Conservation (phyloP, 2,797 vertebrate genomes). For the Lacerta agilis region DNA sequence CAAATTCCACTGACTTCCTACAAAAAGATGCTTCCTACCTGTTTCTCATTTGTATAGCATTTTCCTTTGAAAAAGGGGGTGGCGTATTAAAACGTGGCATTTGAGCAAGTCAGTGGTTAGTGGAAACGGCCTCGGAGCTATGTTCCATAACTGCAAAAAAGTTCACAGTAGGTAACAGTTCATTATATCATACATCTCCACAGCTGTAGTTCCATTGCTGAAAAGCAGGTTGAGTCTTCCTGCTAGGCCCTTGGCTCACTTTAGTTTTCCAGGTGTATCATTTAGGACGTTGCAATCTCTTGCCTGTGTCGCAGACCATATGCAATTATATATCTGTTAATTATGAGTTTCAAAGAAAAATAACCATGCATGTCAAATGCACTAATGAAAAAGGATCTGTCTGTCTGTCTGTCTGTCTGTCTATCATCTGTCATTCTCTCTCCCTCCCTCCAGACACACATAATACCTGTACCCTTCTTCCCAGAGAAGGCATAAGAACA, state of each 20-base stretch:
- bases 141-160: constrained; percentile 24
- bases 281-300: neutral
- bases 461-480: neutral
- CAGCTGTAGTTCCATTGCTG: neutral
- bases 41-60: constrained; percentile 11
- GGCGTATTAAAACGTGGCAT: constrained; percentile 16
- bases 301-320: neutral
- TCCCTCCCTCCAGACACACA: neutral
- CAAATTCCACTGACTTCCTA: constrained; percentile 16
- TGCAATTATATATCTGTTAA: neutral
- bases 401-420: too few relatives aligned
- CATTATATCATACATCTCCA: neutral
- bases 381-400: neutral
- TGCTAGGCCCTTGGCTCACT: neutral
- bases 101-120: constrained; percentile 51
- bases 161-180: neutral
- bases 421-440: neutral
- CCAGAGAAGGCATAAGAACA: neutral
- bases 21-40: neutral
- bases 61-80: neutral
- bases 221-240: neutral
- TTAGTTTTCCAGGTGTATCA: neutral
- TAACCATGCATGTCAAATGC: neutral
- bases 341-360: neutral
- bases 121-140: constrained; percentile 46